Conservation (phyloP, 92 coral and sea anemone species). For the Isaurus tuberculatus region DNA sequence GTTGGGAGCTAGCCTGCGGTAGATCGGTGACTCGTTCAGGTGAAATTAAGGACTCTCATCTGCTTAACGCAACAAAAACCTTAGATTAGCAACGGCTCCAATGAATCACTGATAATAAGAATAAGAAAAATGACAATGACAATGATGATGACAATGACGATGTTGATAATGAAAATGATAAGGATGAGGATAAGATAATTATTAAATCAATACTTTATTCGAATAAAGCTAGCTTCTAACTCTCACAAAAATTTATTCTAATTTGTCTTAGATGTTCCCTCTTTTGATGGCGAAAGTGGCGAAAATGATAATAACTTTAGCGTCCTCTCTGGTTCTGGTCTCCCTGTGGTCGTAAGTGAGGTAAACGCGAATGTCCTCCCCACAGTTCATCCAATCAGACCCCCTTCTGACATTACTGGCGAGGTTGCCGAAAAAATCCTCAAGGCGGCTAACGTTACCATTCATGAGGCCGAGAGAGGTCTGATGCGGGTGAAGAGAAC, state of each 20-base stretch:
- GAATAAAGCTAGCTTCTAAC: not conserved
- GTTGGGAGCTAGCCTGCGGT: too few species aligned
- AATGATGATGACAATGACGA: not conserved
- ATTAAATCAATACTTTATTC: too few species aligned
- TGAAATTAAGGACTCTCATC: too few species aligned
- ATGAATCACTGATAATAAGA: too few species aligned
- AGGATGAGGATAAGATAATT: not conserved
- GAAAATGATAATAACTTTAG: not conserved
- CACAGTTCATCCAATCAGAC: conserved; percentile 41
- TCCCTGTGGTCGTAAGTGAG: not conserved
- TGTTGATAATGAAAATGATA: not conserved
- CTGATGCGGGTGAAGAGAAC: conserved; percentile 76
- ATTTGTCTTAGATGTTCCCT: not conserved
- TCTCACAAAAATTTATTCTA: not conserved
- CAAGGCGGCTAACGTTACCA: conserved; percentile 73
- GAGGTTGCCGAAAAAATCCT: conserved; percentile 77
- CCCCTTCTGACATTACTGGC: conserved; percentile 84
- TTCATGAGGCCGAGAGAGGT: conserved; percentile 72
- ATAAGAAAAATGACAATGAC: too few species aligned
- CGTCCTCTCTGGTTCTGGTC: conserved; percentile 19
- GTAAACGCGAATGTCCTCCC: not conserved
- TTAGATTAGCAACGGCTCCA: too few species aligned
- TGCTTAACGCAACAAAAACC: too few species aligned
- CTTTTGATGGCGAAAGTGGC: conserved; percentile 24
- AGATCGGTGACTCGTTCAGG: too few species aligned